A percentile compares a stretch with the other conserved stretches of the same genome.
Conservation (phyloP, 2,113 vertebrate genomes). For the Camelus bactrianus region DNA sequence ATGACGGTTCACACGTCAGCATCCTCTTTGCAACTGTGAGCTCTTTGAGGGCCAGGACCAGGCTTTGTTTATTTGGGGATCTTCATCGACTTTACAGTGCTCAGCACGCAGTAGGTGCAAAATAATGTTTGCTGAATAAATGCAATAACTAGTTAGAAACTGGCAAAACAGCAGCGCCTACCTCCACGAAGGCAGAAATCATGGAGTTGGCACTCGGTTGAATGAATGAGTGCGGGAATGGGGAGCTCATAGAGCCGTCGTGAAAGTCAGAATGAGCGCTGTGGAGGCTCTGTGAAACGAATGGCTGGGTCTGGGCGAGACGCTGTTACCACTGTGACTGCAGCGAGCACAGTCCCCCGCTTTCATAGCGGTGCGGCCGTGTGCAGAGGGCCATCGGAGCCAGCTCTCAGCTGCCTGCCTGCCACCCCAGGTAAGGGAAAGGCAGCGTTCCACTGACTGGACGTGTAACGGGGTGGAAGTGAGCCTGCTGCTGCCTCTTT, state of each 20-base stretch:
- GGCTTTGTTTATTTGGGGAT: background rate
- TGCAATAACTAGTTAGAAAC: background rate
- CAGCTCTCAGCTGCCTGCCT: conserved; percentile 83
- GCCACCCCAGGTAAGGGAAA: conserved; percentile 84
- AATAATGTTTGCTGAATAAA: conserved; percentile 27
- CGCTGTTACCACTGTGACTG: background rate
- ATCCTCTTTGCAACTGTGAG: background rate
- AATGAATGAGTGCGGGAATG: background rate
- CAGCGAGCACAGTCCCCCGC: background rate
- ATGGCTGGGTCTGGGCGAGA: background rate
- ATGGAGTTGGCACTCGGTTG: background rate
- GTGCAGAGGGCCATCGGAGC: conserved; percentile 67
- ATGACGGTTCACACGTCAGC: background rate
- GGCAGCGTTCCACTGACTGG: conserved; percentile 85
- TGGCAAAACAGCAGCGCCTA: background rate
- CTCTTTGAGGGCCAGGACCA: background rate
- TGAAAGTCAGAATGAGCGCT: conserved; percentile 36
- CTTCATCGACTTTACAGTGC: background rate
- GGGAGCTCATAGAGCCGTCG: background rate
- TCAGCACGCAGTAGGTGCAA: background rate
- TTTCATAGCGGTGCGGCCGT: background rate
- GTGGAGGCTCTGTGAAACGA: background rate
- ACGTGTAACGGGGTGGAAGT: conserved; percentile 86
- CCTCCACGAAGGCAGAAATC: background rate
- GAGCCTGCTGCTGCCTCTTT: conserved; percentile 85